A percentile compares a stretch with the other conserved stretches of the same genome.
Evolutionary conservation across 2,797 vertebrate species (phyloP).

Genomic region (Enteromius radiatus): DNA sequence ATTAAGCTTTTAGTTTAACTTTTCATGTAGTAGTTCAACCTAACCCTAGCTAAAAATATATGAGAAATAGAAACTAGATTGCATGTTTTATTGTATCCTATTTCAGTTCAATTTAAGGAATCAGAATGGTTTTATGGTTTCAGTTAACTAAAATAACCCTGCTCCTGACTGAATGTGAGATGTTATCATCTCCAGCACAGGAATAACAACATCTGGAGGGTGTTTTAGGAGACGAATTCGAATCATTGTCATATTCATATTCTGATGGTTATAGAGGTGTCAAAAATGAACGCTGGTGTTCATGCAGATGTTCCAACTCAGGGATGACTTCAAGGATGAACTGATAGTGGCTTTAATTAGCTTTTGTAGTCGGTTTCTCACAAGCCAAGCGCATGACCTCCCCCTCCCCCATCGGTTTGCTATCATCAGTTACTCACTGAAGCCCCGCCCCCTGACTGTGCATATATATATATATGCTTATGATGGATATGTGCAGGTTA

Average conservation of each 20-base stretch:
- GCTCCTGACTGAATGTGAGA: neutral
- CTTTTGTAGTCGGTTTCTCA: conserved; percentile 52
- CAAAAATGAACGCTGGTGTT: neutral
- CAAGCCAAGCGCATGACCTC: conserved; percentile 52
- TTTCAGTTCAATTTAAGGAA: neutral
- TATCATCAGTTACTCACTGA: conserved; percentile 12
- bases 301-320: neutral
- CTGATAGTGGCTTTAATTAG: conserved; percentile 52
- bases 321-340: neutral
- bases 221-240: neutral
- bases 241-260: neutral
- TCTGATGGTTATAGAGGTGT: neutral
- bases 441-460: conserved; percentile 35
- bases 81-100: neutral
- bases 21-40: neutral
- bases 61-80: neutral
- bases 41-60: too few species aligned
- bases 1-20: neutral
- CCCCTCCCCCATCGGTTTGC: neutral
- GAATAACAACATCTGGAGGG: conserved; percentile 24
- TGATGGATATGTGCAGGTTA: conserved; percentile 60
- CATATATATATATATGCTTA: conserved; percentile 47
- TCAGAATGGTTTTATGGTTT: neutral
- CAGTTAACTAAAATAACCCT: neutral
- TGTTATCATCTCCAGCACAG: conserved; percentile 12